Conservation (phyloP, 1,140 invertebrate genomes). For the Microplitis mediator region DNA sequence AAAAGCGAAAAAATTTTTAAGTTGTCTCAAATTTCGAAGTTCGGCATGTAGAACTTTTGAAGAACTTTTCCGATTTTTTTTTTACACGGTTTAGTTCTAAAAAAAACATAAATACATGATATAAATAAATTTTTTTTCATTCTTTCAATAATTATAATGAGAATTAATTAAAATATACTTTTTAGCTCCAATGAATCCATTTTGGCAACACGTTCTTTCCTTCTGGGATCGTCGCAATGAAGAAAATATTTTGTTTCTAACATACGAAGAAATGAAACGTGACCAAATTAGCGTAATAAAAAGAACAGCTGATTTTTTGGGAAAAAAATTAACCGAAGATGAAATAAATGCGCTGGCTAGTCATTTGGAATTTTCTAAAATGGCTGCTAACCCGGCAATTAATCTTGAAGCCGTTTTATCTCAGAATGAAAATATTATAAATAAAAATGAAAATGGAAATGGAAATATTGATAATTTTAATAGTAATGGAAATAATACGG, state of each 20-base stretch:
- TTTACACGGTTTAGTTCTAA: too few relatives aligned
- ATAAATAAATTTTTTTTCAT: too few relatives aligned
- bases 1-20: too few relatives aligned
- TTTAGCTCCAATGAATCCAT: slow-evolving; percentile 69
- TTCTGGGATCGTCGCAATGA: slow-evolving; percentile 78
- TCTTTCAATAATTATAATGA: neutral
- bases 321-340: slow-evolving; percentile 69
- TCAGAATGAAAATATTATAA: slow-evolving; percentile 48
- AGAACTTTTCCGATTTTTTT: too few relatives aligned
- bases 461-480: too few relatives aligned
- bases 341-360: slow-evolving; percentile 72
- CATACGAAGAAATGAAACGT: slow-evolving; percentile 85
- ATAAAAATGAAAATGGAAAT: slow-evolving; percentile 50
- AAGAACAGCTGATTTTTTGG: slow-evolving; percentile 76
- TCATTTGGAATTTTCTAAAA: slow-evolving; percentile 79
- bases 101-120: too few relatives aligned
- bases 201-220: slow-evolving; percentile 71
- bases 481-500: neutral
- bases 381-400: slow-evolving; percentile 80
- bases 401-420: slow-evolving; percentile 72
- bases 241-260: slow-evolving; percentile 79
- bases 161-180: neutral
- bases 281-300: slow-evolving; percentile 69
- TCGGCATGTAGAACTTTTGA: too few relatives aligned
- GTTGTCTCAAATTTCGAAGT: too few relatives aligned